phyloP scores from a whole-genome alignment of 2,113 vertebrate genomes.

The Telmatochromis sp. region DNA sequence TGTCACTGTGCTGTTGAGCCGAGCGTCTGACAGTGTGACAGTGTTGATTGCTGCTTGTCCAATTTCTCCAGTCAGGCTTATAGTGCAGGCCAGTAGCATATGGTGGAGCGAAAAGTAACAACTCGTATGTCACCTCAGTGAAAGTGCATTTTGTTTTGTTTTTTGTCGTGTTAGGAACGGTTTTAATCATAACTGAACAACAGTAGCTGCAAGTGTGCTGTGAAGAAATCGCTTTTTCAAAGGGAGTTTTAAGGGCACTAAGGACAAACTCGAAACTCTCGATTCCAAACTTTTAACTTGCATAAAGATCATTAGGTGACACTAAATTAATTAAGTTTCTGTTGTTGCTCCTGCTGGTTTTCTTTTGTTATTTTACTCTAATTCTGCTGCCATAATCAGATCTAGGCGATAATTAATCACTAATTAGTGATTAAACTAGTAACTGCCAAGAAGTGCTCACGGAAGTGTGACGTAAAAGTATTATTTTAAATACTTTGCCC shows the following conservation, averaged over 20 bases:
- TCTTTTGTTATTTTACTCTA: neutral
- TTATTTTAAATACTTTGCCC: neutral
- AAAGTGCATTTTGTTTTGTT: neutral
- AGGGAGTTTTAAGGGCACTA: neutral
- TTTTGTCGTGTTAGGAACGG: neutral
- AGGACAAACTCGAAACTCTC: neutral
- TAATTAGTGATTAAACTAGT: neutral
- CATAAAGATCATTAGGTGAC: neutral
- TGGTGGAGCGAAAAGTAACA: neutral
- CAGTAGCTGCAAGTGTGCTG: neutral
- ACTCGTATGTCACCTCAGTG: neutral
- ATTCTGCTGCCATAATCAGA: neutral
- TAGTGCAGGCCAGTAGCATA: neutral
- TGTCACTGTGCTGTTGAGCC: slow-evolving; percentile 6
- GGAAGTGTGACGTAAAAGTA: neutral
- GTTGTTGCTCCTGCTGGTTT: neutral
- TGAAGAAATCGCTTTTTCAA: neutral
- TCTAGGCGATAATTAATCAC: neutral
- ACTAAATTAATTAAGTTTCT: neutral
- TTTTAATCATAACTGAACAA: neutral
- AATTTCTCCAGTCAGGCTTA: neutral
- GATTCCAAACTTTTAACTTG: neutral
- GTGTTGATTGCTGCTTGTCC: slow-evolving; percentile 6
- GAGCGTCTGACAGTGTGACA: slow-evolving; percentile 17
- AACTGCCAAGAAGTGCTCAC: neutral